Base-by-base conservation (phyloP, 1,140 invertebrate genomes). In the Ylistrum balloti region DNA sequence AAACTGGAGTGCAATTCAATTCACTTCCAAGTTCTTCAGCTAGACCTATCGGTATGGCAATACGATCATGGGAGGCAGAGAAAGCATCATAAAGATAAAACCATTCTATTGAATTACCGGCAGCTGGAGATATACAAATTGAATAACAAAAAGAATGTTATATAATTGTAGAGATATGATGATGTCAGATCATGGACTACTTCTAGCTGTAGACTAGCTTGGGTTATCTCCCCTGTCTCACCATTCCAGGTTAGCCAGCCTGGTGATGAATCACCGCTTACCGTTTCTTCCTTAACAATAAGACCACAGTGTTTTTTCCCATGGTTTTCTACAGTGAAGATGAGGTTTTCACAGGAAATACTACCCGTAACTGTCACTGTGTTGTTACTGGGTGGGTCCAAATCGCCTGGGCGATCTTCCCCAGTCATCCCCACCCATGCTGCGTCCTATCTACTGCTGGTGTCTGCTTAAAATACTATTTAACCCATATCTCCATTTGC, bases 1-100 rank as follows among this genome's bases (percentile, higher is more conserved):
- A 93, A 87, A 34, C 89, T 90, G 87, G 48, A 90, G 89, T 90
- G 86, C 89, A 90, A 90, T 90, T 90, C 86, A 85, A 90, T 90
- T 90, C 89, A 90, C 41, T 90, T 89, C 48, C 87, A 90, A 56
- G 56, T 38, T 87, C 38, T 87, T 87, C 41, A 87, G 89, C 89
- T 90, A 87, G 87, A 87, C 34, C 85, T 90, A 89, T 90, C 56
- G 87, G 89, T 90, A 88, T 35, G 48, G 74, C 87, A 88, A 56
- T 48, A 9, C 32, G 85, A 90, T 90, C 45, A 56, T 34, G 86
- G 41, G 87, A 85, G 45, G 87, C 87, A 90, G 87, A 87, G 87
- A 86, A 90, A 90, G 74, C 56, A 87, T 35, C 86, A 74, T 74
- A 74, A 74, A 74, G 56, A 74, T 74, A 74, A 74, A 74, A 74